Percentiles rank a stretch among this genome's conserved stretches.
Evolutionary conservation across 2,113 vertebrate genomes (phyloP).

Genomic region (Scomber colias): DNA sequence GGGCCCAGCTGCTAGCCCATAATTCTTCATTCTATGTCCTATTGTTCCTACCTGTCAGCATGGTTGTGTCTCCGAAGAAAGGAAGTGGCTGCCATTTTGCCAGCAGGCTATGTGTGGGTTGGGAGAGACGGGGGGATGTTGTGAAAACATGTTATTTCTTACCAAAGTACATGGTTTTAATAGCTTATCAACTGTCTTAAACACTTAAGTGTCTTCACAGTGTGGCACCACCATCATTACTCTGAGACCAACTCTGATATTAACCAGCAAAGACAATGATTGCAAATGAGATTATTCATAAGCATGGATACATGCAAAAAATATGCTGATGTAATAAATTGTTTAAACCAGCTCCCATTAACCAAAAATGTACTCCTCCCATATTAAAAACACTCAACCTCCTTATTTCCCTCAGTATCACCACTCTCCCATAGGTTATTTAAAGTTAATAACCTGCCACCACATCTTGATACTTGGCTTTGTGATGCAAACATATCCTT

Average conservation of each 20-base stretch:
- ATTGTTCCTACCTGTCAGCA: constrained; percentile 89
- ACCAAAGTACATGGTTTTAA: constrained; percentile 71
- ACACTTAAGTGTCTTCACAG: constrained; percentile 30
- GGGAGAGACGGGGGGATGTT: constrained; percentile 42
- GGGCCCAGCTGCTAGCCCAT: constrained; percentile 86
- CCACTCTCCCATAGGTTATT: constrained; percentile 71
- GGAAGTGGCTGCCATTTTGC: constrained; percentile 85
- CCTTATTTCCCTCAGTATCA: constrained; percentile 65
- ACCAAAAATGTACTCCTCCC: constrained; percentile 29
- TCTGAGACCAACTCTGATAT: constrained; percentile 13
- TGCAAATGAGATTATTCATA: not conserved
- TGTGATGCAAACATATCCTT: constrained; percentile 84
- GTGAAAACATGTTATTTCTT: constrained; percentile 77
- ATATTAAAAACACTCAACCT: constrained; percentile 50
- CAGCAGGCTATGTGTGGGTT: constrained; percentile 77
- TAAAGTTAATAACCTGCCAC: constrained; percentile 81
- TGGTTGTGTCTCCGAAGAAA: constrained; percentile 85
- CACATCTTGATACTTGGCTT: constrained; percentile 78
- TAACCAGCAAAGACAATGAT: not conserved
- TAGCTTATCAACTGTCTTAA: constrained; percentile 53
- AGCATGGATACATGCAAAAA: constrained; percentile 2
- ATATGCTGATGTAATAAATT: constrained; percentile 3
- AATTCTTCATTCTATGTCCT: constrained; percentile 88
- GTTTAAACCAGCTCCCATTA: constrained; percentile 15
- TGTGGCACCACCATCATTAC: constrained; percentile 8